Conservation (phyloP, 1,140 invertebrate genomes). For the Coptotermes formosanus region DNA sequence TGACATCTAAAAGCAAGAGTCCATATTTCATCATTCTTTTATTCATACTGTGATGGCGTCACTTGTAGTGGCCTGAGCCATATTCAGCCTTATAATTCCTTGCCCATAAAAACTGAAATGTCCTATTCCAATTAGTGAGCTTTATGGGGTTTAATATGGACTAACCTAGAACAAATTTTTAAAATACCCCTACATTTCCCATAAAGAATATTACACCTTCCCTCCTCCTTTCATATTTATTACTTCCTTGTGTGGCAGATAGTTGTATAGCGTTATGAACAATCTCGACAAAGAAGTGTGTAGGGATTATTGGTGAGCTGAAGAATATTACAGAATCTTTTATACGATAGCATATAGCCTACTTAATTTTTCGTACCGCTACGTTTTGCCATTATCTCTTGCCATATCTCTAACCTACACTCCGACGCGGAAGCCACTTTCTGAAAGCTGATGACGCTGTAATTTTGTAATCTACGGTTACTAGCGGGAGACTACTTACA, state of each 20-base stretch:
- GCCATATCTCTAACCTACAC: constrained; percentile 8
- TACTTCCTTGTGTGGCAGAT: background rate
- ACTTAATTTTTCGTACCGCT: constrained; percentile 28
- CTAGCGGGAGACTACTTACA: background rate
- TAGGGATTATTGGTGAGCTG: background rate
- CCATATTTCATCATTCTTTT: too few relatives aligned
- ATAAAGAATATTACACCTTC: too few relatives aligned
- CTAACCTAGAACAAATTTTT: background rate
- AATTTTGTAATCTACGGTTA: constrained; percentile 29
- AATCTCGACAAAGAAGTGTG: background rate
- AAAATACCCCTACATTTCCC: too few relatives aligned
- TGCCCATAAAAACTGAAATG: too few relatives aligned
- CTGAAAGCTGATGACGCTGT: constrained; percentile 24
- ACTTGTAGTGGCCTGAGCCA: too few relatives aligned
- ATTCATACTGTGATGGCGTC: too few relatives aligned
- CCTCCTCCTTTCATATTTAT: background rate
- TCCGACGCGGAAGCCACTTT: background rate
- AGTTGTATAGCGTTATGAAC: background rate
- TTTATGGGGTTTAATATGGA: background rate
- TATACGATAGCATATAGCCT: constrained; percentile 10
- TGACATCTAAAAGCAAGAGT: too few relatives aligned
- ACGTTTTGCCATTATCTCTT: constrained; percentile 30
- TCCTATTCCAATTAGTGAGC: background rate
- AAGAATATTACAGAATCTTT: background rate
- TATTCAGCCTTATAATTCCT: too few relatives aligned